Evolutionary conservation across 35 echinoderm and acorn worm species (phyloP).

Genomic region (Lytechinus pictus): DNA sequence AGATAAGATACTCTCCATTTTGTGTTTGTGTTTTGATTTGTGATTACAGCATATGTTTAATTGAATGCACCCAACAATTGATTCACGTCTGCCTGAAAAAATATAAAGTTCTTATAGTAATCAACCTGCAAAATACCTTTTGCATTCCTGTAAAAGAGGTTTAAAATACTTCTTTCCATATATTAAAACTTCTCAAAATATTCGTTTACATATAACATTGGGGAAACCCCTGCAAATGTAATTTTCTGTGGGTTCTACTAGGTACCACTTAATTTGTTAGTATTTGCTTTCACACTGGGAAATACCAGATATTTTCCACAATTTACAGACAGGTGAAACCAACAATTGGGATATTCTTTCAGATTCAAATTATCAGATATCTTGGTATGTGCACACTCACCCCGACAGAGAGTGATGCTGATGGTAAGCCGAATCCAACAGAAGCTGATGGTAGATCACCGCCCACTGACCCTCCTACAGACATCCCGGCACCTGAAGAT

Average conservation of each 20-base stretch:
- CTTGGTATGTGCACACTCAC: not conserved
- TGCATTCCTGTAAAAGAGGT: no score
- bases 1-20: no score
- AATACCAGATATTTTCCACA: not conserved
- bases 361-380: not conserved
- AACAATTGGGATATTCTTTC: not conserved
- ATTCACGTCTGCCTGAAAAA: no score
- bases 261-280: not conserved
- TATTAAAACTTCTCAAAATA: no score
- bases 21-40: no score
- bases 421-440: conserved; percentile 23
- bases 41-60: no score
- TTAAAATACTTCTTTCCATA: no score
- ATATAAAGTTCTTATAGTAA: no score
- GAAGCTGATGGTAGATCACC: conserved; percentile 32
- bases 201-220: no score
- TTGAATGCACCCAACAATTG: no score
- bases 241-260: not conserved
- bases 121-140: no score
- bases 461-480: not conserved
- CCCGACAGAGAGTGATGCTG: conserved; percentile 49
- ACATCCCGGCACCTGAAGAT: conserved; percentile 44
- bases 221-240: not conserved
- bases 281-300: not conserved
- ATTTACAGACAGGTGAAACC: not conserved